These are phyloP conservation scores for Baryphthengus martii DNA, from an alignment of 2,113 vertebrate species.

Conservation along the genomic window DNA sequence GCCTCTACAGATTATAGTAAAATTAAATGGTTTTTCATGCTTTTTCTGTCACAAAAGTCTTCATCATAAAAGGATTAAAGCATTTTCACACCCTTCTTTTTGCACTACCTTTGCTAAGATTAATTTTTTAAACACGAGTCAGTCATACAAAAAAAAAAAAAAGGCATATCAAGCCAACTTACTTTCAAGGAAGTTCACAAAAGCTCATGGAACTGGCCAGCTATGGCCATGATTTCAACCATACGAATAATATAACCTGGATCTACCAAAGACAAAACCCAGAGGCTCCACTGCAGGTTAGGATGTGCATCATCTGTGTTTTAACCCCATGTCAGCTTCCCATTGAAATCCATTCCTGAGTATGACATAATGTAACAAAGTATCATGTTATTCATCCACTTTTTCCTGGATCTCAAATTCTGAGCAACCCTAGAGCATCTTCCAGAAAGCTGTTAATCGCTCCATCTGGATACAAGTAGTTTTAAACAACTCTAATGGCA, in stretches of 20 bases:
- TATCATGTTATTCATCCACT: not conserved
- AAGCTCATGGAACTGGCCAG: not conserved
- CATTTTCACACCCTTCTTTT: not conserved
- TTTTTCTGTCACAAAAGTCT: not conserved
- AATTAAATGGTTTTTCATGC: rapidly evolving
- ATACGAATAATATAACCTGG: not conserved
- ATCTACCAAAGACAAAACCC: not conserved
- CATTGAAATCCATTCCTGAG: not conserved
- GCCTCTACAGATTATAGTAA: not conserved
- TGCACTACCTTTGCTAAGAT: not conserved
- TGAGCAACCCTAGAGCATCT: not conserved
- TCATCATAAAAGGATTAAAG: not conserved
- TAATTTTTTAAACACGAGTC: not conserved
- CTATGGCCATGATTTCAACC: not conserved
- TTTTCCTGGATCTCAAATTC: not conserved
- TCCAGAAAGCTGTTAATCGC: not conserved
- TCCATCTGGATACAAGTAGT: not conserved
- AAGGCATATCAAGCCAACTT: not conserved
- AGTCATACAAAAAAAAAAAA: not conserved
- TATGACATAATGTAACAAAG: not conserved
- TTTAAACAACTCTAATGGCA: not conserved
- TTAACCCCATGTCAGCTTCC: not conserved
- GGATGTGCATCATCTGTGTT: not conserved
- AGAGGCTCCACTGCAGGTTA: not conserved
- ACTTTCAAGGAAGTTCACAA: not conserved